Evolutionary conservation across 2,797 vertebrate species (phyloP).

Genomic region (Scolopax bukidnonensis): DNA sequence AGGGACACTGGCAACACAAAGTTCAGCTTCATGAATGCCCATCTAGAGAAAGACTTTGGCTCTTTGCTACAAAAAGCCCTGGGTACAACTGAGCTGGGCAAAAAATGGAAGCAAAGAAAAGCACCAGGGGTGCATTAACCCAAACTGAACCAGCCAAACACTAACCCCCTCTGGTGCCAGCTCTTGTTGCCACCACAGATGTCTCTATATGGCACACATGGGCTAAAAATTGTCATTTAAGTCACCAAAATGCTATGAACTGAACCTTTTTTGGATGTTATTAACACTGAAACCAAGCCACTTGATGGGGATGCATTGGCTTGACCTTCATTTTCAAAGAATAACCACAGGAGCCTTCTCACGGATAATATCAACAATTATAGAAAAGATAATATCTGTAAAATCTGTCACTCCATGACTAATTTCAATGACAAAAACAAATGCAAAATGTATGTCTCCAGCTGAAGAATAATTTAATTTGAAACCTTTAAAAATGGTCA

Average conservation of each 20-base stretch:
- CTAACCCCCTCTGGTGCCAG: neutral
- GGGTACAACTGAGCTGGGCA: neutral
- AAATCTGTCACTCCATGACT: neutral
- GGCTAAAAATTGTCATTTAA: neutral
- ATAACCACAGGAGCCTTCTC: neutral
- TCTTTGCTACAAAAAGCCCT: neutral
- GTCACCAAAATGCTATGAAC: neutral
- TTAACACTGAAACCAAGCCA: neutral
- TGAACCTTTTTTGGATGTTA: neutral
- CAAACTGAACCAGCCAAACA: neutral
- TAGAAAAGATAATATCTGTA: neutral
- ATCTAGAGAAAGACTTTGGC: neutral
- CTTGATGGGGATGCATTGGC: neutral
- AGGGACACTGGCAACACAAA: neutral
- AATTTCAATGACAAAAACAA: slow-evolving; percentile 11
- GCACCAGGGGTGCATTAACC: neutral
- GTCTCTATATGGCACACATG: neutral
- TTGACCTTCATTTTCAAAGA: slow-evolving; percentile 35
- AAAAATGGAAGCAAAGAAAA: neutral
- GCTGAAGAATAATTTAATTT: slow-evolving; percentile 3
- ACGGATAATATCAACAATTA: neutral
- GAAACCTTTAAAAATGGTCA: neutral
- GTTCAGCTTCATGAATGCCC: neutral
- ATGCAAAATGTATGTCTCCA: neutral
- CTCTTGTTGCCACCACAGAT: neutral